Percentiles rank a stretch among this genome's conserved stretches.
Evolutionary conservation across 2,888 invertebrate species (phyloP).

Genomic region (Portevinia maculata): DNA sequence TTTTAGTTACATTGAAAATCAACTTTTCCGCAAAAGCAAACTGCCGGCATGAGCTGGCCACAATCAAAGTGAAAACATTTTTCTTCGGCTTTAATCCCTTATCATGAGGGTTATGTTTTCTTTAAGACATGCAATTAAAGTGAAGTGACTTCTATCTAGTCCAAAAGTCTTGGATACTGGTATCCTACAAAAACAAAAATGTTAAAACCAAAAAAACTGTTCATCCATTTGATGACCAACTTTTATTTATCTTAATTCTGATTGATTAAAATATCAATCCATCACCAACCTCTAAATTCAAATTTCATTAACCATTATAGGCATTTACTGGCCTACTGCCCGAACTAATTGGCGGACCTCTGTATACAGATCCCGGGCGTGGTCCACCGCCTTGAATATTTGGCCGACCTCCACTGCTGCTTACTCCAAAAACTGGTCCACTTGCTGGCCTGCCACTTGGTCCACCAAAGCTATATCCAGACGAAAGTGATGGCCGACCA

Average conservation of each 20-base stretch:
- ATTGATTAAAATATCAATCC: not conserved
- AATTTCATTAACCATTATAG: constrained; percentile 46
- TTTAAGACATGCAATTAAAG: too few species aligned
- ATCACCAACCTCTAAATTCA: not conserved
- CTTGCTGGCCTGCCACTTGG: constrained; percentile 72
- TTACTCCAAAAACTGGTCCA: constrained; percentile 74
- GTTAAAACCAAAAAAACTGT: too few species aligned
- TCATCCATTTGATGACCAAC: not conserved
- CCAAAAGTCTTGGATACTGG: too few species aligned
- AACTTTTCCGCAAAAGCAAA: too few species aligned
- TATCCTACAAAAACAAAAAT: not conserved
- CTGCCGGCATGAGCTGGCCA: too few species aligned
- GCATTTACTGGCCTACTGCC: constrained; percentile 46
- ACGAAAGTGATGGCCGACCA: constrained; percentile 44
- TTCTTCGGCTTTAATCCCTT: too few species aligned
- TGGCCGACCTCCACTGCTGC: constrained; percentile 56
- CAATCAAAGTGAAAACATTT: too few species aligned
- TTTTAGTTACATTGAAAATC: too few species aligned
- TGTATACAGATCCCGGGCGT: constrained; percentile 46
- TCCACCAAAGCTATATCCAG: constrained; percentile 74
- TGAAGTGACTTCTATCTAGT: too few species aligned
- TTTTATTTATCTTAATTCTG: not conserved
- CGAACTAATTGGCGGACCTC: constrained; percentile 33
- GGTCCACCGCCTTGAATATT: constrained; percentile 46
- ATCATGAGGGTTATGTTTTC: too few species aligned